Percentiles rank a stretch among this genome's conserved stretches.
Conservation (phyloP, 2,113 vertebrate genomes). For the Ochotona curzoniae region DNA sequence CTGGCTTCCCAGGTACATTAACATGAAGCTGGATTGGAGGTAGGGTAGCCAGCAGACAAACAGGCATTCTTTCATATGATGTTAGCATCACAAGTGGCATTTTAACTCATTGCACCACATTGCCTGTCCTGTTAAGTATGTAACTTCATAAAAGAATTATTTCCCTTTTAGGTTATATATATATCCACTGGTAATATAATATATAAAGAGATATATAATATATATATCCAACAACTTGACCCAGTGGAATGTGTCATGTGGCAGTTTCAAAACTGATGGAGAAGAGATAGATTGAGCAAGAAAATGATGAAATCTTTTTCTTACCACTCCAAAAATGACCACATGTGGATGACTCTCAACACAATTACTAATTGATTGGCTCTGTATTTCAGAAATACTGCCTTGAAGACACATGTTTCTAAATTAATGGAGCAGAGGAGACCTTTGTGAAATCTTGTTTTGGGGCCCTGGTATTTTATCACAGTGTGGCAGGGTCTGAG, state of each 20-base stretch:
- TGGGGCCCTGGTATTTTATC: not conserved
- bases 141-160: not conserved
- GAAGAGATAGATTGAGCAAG: not conserved
- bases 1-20: too few species aligned
- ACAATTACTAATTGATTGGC: not conserved
- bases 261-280: not conserved
- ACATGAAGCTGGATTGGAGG: too few species aligned
- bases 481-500: not conserved
- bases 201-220: not conserved
- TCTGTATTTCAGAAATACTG: constrained; percentile 15
- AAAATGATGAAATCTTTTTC: constrained; percentile 15
- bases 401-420: constrained; percentile 31
- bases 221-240: not conserved
- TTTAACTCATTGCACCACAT: too few species aligned
- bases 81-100: too few species aligned
- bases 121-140: not conserved
- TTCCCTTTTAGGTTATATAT: not conserved
- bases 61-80: too few species aligned
- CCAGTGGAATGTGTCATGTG: not conserved
- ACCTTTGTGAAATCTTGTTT: constrained; percentile 23
- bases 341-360: not conserved
- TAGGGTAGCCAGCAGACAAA: too few species aligned
- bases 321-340: constrained; percentile 22
- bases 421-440: not conserved
- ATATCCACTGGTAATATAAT: not conserved